Base-by-base conservation (phyloP, 1,140 invertebrate species). In the Drosophila punjabiensis region DNA sequence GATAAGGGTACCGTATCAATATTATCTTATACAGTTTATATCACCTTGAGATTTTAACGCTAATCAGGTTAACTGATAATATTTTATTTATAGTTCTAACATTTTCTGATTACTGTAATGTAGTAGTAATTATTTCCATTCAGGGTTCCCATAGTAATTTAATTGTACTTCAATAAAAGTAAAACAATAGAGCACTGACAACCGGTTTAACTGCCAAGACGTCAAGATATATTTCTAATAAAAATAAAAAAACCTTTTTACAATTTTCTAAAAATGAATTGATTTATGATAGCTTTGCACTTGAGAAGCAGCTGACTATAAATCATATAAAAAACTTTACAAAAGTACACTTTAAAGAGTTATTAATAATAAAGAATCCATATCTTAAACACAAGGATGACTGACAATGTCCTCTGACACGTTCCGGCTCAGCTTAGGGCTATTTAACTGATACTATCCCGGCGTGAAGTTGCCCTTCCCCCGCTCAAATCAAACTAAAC, bases 371-470 rank as follows among this genome's bases (percentile, higher is more conserved):
- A 41, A 28, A 35, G 16, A 39, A 32, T 28, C 3, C 16, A 33
- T 48, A n/a, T 39, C 4, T 35, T 16, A 55, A 60, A 43, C 4
- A 61, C 43, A 56, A 52, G 37, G 28, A 39, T 37, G 16, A 37
- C 18, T 52, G 30, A 39, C 64, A 47, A 45, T 48, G 39, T 39
- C 24, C 64, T 4, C 24, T 20, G 45, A 53, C 67, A 69, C 75
- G 59, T 71, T 61, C 37, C 56, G 53, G 33, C 64, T 83, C 71
- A 68, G 79, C 58, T 60, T 69, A 39, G 62, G 76, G 68, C 76
- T 67, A 65, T 82, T 76, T 64, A 41, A 58, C 67, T 79, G 83
- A 80, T 80, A 76, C 62, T 77, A 87, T 87, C 76, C 39, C 33
- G 43, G 47, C 33, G 43, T 41, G 10, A 11, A 55, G 14, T 9